These are phyloP conservation scores for Sprattus sprattus DNA, from an alignment of 2,113 vertebrate genomes.

Conservation along the genomic window DNA sequence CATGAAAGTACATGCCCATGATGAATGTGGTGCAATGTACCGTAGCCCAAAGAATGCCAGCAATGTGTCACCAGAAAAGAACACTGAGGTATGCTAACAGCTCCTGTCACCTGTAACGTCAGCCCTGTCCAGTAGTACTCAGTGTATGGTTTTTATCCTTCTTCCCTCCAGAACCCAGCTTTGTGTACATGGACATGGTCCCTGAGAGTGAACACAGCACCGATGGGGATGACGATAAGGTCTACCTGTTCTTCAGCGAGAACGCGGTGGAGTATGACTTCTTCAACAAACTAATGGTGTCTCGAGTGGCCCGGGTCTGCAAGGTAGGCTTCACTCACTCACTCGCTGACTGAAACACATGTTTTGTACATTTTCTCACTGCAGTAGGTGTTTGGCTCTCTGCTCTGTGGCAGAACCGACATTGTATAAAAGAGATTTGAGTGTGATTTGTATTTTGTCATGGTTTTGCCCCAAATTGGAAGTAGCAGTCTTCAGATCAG, in stretches of 20 bases:
- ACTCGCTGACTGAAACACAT: not conserved
- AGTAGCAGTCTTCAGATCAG: too few species aligned
- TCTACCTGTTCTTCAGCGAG: constrained; percentile 82
- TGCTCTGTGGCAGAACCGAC: not conserved
- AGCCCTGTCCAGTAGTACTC: not conserved
- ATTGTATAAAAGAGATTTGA: not conserved
- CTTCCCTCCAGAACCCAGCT: constrained; percentile 74
- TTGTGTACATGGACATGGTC: constrained; percentile 74
- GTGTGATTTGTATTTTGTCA: not conserved
- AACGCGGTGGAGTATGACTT: constrained; percentile 80
- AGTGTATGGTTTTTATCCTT: not conserved
- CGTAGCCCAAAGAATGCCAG: not conserved
- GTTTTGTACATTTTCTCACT: not conserved
- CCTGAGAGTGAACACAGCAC: constrained; percentile 65
- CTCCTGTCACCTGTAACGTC: not conserved
- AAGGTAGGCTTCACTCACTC: constrained; percentile 61
- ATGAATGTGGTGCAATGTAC: not conserved
- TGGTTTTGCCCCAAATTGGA: too few species aligned
- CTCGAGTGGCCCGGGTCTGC: constrained; percentile 78
- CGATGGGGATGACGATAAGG: constrained; percentile 73
- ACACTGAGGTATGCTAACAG: not conserved
- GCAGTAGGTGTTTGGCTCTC: not conserved
- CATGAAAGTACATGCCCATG: not conserved
- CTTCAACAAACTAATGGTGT: constrained; percentile 72
- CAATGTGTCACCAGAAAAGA: not conserved